Percentiles rank a stretch among this genome's conserved stretches.
phyloP scores from a whole-genome alignment of 30 jellyfish, hydroid and myxozoan species.

The Chironex yamaguchii region DNA sequence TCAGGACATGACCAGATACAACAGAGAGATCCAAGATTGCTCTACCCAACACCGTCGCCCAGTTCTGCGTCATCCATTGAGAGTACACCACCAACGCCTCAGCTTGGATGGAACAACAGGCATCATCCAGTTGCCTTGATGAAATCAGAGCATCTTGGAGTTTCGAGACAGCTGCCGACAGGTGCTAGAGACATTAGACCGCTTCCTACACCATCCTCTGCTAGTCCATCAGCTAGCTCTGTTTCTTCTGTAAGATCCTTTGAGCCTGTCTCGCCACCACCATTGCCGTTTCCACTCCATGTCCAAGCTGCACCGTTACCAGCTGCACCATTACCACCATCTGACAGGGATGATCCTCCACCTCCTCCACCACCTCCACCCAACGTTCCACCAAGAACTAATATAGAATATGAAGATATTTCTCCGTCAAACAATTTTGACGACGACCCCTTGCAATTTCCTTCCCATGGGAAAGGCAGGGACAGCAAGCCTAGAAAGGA shows the following conservation, averaged over 20 bases:
- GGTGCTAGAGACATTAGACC: conserved; percentile 5
- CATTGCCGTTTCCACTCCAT: conserved; percentile 1
- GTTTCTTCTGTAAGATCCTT: conserved; percentile 76
- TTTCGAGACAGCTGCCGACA: conserved; percentile 38
- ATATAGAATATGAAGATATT: conserved; percentile 80
- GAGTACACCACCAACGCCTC: conserved; percentile 84
- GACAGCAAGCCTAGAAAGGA: conserved; percentile 25
- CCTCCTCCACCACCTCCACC: conserved; percentile 75
- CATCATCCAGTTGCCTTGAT: conserved; percentile 75
- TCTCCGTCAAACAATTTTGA: conserved; percentile 85
- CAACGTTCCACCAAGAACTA: conserved; percentile 68
- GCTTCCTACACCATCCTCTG: conserved; percentile 57
- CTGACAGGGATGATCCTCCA: conserved; percentile 12
- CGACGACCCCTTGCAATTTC: conserved; percentile 28
- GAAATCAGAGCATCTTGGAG: conserved; percentile 10
- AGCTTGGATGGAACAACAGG: conserved; percentile 58
- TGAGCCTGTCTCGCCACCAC: conserved; percentile 93
- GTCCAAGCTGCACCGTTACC: conserved; percentile 52
- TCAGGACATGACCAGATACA: background rate
- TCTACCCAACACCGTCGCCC: conserved; percentile 83
- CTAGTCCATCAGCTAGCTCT: conserved; percentile 82
- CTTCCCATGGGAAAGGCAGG: background rate
- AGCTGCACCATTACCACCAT: conserved; percentile 59
- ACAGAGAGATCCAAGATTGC: background rate
- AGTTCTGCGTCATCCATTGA: conserved; percentile 72